Percentiles rank a stretch among this genome's conserved stretches.
These are phyloP conservation scores for Crocodylus rhombifer DNA, from an alignment of 2,797 vertebrate genomes.

Conservation along the genomic window DNA sequence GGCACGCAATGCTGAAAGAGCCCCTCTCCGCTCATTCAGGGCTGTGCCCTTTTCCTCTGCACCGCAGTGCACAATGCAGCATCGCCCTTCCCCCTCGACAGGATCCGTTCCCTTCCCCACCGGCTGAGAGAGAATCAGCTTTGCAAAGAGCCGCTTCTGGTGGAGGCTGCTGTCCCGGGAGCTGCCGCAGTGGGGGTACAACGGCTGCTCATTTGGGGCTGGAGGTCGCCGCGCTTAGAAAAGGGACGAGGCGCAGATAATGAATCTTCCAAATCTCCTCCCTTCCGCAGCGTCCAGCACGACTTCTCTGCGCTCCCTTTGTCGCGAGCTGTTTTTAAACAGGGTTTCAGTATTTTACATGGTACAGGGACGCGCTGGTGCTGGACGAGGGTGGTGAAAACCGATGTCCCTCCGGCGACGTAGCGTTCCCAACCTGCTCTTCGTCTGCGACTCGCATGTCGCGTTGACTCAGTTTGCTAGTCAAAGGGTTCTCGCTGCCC, in stretches of 20 bases:
- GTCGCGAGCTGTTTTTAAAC: accelerated
- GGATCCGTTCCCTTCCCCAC: too few species aligned
- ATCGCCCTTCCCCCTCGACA: too few species aligned
- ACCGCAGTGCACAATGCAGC: too few species aligned
- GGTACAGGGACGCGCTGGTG: accelerated
- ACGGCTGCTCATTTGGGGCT: not conserved
- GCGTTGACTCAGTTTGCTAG: not conserved
- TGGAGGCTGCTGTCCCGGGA: not conserved
- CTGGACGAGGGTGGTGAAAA: accelerated
- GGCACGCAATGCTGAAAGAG: too few species aligned
- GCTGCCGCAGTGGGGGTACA: too few species aligned
- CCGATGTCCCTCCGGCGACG: not conserved
- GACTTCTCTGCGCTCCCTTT: accelerated
- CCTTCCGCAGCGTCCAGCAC: not conserved
- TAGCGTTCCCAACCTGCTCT: accelerated
- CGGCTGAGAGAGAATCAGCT: too few species aligned
- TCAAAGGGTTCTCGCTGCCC: not conserved
- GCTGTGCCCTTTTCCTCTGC: too few species aligned
- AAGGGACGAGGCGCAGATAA: accelerated
- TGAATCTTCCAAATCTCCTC: not conserved
- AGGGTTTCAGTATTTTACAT: accelerated
- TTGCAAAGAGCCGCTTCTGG: not conserved
- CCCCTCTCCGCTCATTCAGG: too few species aligned
- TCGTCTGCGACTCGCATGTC: accelerated
- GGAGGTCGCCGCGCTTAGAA: not conserved